Base-by-base conservation (phyloP, 2,113 vertebrate genomes). In the Triplophysa rosa region DNA sequence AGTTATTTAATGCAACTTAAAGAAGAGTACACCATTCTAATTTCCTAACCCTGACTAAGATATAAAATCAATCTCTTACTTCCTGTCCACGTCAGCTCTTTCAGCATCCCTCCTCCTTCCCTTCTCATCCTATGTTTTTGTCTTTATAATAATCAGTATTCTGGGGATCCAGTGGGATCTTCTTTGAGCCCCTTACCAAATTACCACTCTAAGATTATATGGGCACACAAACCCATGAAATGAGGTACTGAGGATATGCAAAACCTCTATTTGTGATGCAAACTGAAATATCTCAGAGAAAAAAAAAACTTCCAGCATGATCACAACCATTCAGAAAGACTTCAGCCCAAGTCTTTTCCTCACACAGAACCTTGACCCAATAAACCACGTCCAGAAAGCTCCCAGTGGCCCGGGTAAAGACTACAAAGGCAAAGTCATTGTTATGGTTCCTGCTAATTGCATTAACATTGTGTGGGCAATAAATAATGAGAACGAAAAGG, bases 401-500 rank as follows among this genome's bases (percentile, higher is more conserved):
- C 87, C 90, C 90, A 12, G 78, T 69, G 79, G 87, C 87, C 89
- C 79, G 84, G 72, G 66, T 82, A 84, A 86, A 79, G 89, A 88
- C 89, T 90, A 87, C 88, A 84, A 88, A 87, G 90, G 87, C 90
- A 92, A 92, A 92, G 90, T 91, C 90, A 91, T 85, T 84, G 87
- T 89, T 87, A 84, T 86, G 85, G 88, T 87, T 92, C 87, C 75
- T 75, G 58, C 86, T 92, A 95, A 95, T 94, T 94, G 95, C 91
- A 92, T 94, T 97, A 96, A 97, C 96, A 98, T 95, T 94, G 95
- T 93, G 93, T 89, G 82, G 93, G 91, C 93, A 95, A 97, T 97
- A 97, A 96, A 98, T 98, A 97, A 94, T 88, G 82, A 88, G 88
- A 91, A 93, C 89, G 90, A 91, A 93, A 91, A 92, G 92, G 94